These are phyloP conservation scores for Ennomos fuscantarius DNA, from an alignment of 2,888 invertebrate genomes.

Conservation along the genomic window DNA sequence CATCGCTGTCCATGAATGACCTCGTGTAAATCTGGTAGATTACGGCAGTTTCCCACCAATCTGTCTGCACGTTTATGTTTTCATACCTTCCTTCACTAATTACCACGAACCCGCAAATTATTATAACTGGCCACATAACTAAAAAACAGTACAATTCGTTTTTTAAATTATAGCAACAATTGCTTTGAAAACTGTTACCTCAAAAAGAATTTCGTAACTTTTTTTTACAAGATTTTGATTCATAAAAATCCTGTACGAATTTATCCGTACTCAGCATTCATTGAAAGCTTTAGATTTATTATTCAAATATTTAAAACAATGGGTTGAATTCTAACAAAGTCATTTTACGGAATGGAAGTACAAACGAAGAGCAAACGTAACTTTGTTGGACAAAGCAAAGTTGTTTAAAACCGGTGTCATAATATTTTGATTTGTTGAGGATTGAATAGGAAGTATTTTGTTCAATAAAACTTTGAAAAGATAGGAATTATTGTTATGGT, in stretches of 20 bases:
- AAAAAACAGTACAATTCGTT: constrained; percentile 30
- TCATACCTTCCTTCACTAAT: constrained; percentile 54
- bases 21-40: constrained; percentile 92
- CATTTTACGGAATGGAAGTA: constrained; percentile 7
- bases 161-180: background rate
- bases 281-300: background rate
- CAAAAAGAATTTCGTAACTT: no score
- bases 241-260: no score
- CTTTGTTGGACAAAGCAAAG: constrained; percentile 37
- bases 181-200: background rate
- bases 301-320: background rate
- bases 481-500: background rate
- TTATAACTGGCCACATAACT: constrained; percentile 60
- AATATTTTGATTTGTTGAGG: constrained; percentile 42
- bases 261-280: no score
- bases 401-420: constrained; percentile 38
- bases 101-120: constrained; percentile 42
- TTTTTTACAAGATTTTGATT: no score
- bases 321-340: background rate
- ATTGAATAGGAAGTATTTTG: constrained; percentile 20
- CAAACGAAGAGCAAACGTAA: constrained; percentile 3
- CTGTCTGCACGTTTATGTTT: constrained; percentile 59
- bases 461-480: constrained; percentile 13
- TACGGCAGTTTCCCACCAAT: constrained; percentile 92
- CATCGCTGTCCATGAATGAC: constrained; percentile 91